These are phyloP conservation scores for Myanophis thanlyinensis DNA, from an alignment of 2,113 vertebrate genomes.

Conservation along the genomic window DNA sequence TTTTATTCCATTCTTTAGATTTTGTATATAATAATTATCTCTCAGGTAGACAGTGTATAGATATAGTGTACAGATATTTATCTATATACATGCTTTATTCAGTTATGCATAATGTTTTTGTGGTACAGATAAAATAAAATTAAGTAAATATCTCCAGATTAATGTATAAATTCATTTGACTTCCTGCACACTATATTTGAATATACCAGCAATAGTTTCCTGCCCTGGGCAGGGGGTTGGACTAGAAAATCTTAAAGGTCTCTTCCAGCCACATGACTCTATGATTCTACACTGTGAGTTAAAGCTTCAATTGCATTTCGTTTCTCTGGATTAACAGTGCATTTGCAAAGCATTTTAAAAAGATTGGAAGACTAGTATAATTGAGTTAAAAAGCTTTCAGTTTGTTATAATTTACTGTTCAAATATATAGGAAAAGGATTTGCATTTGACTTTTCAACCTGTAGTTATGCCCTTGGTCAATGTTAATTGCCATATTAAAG, in stretches of 20 bases:
- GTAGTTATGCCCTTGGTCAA: neutral
- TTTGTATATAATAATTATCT: neutral
- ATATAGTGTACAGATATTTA: neutral
- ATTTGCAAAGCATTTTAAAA: neutral
- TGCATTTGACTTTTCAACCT: neutral
- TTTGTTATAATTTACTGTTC: neutral
- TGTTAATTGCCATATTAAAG: neutral
- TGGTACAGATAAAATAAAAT: neutral
- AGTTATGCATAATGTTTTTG: neutral
- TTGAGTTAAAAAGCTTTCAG: neutral
- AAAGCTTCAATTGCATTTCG: neutral
- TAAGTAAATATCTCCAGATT: neutral
- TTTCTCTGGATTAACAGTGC: neutral
- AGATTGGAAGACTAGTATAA: neutral
- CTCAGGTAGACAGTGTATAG: neutral
- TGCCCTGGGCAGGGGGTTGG: neutral
- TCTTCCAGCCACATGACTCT: neutral
- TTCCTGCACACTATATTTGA: neutral
- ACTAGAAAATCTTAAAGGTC: neutral
- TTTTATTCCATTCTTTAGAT: neutral
- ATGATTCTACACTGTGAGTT: neutral
- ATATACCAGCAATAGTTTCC: neutral
- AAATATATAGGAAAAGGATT: neutral
- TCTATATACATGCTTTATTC: neutral
- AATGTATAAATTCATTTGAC: neutral